phyloP scores from a whole-genome alignment of 2,113 vertebrate species.

The Bubalus kerabau region DNA sequence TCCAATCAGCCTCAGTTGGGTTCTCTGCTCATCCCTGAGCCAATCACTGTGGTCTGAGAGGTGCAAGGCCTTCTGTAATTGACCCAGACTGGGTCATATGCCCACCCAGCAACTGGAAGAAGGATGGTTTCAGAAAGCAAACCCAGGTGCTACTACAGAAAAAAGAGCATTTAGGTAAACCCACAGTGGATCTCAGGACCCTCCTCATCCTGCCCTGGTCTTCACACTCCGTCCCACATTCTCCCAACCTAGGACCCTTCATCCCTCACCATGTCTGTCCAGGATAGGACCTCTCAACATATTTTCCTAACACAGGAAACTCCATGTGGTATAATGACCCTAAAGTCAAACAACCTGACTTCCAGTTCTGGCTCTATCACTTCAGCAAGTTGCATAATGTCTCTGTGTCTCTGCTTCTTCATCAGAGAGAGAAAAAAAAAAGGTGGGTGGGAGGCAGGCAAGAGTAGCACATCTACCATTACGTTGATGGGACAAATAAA shows the following conservation, averaged over 20 bases:
- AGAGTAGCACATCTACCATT: not conserved
- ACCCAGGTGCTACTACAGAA: not conserved
- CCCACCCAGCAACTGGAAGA: not conserved
- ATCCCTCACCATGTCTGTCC: not conserved
- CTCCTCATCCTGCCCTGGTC: not conserved
- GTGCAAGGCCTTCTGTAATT: not conserved
- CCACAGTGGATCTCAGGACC: not conserved
- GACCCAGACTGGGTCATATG: not conserved
- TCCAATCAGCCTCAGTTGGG: not conserved
- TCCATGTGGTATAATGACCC: not conserved
- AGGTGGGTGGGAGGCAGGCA: accelerated
- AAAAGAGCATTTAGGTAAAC: not conserved
- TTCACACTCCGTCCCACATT: not conserved
- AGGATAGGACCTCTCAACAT: not conserved
- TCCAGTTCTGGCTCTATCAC: not conserved
- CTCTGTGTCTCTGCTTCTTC: not conserved
- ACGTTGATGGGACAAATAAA: not conserved
- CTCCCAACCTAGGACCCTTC: not conserved
- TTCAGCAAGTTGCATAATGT: not conserved
- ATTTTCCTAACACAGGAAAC: not conserved
- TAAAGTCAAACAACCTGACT: not conserved
- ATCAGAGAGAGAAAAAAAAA: not conserved
- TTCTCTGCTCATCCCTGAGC: not conserved
- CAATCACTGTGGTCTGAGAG: not conserved
- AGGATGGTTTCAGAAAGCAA: not conserved